These are phyloP conservation scores for Corythornis cristatus DNA, from an alignment of 2,113 vertebrate species.

Conservation along the genomic window DNA sequence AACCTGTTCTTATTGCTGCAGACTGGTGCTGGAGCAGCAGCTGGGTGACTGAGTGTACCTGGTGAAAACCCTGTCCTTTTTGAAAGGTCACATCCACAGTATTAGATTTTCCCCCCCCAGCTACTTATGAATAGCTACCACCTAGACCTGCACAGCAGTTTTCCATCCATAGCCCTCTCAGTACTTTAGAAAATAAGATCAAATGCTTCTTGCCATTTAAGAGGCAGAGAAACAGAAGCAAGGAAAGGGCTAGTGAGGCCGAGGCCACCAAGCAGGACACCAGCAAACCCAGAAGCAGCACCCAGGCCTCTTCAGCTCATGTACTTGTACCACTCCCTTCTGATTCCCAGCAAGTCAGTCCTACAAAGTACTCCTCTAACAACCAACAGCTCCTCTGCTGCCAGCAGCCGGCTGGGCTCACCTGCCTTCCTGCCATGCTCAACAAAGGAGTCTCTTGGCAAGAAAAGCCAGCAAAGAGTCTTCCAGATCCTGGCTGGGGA, in stretches of 20 bases:
- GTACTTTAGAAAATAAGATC: background rate
- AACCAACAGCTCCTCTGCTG: background rate
- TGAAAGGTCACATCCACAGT: background rate
- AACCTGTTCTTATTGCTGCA: background rate
- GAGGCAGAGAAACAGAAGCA: background rate
- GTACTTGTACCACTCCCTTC: accelerated
- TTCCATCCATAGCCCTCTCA: background rate
- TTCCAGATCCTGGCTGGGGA: background rate
- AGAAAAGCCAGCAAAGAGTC: accelerated
- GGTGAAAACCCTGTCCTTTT: background rate
- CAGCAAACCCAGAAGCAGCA: background rate
- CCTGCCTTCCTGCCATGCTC: accelerated
- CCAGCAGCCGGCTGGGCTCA: accelerated
- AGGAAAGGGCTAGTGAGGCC: accelerated
- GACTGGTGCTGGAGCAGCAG: background rate
- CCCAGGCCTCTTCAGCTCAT: background rate
- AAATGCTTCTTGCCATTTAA: background rate
- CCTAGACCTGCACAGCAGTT: background rate
- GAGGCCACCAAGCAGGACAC: background rate
- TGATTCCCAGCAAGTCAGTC: background rate
- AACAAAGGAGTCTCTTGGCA: background rate
- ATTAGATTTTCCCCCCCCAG: background rate
- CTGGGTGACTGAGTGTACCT: background rate
- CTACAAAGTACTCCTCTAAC: background rate
- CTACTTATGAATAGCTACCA: background rate